Conservation (phyloP, 2,113 vertebrate genomes). For the Myxocyprinus asiaticus region DNA sequence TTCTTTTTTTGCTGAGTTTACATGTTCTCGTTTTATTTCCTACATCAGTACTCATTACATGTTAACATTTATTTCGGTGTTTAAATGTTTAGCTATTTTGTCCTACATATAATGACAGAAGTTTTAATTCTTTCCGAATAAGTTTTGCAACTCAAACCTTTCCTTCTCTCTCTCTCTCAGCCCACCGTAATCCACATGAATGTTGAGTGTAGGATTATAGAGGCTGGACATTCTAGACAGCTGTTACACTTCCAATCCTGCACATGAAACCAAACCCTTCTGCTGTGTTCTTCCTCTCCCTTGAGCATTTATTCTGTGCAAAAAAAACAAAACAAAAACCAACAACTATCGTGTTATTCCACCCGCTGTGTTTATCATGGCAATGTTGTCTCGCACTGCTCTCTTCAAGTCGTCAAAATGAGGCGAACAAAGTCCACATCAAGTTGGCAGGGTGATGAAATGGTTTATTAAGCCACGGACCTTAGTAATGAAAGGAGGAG, state of each 20-base stretch:
- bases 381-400: neutral
- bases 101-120: neutral
- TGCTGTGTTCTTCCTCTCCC: constrained; percentile 34
- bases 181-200: constrained; percentile 29
- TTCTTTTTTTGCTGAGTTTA: no score
- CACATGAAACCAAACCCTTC: no score
- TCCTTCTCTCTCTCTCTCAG: neutral
- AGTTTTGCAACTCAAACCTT: neutral
- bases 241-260: constrained; percentile 35
- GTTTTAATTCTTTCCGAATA: neutral
- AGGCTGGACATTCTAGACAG: constrained; percentile 46
- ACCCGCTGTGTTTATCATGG: constrained; percentile 31
- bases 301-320: neutral
- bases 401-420: neutral
- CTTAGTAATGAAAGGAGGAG: constrained; percentile 14
- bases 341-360: constrained; percentile 35
- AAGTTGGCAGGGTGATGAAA: constrained; percentile 8
- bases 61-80: neutral
- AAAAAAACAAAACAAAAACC: no score
- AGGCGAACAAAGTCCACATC: constrained; percentile 6
- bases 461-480: constrained; percentile 16
- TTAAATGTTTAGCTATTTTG: neutral
- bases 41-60: neutral
- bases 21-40: neutral
- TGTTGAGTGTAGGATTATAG: constrained; percentile 38